Evolutionary conservation across 1,140 invertebrate species (phyloP).

Genomic region (Caenorhabditis briggsae): DNA sequence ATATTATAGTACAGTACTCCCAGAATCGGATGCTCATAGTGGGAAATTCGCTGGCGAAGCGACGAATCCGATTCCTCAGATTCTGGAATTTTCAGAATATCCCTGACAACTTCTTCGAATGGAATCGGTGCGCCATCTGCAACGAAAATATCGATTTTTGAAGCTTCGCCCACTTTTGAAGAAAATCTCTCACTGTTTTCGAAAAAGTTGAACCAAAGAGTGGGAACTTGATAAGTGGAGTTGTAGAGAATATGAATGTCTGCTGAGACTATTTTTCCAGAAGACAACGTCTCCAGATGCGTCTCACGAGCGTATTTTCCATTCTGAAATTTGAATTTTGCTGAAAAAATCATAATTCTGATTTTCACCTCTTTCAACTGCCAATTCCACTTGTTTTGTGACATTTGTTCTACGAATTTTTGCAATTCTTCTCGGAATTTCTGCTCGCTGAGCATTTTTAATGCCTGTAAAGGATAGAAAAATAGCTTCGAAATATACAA

Average conservation of each 20-base stretch:
- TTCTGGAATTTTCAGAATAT: conserved; percentile 1
- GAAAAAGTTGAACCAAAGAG: conserved; percentile 62
- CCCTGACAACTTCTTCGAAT: not conserved
- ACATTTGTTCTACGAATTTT: conserved; percentile 10
- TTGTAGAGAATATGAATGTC: conserved; percentile 62
- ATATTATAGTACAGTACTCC: conserved; percentile 64
- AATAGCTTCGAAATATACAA: too few relatives aligned
- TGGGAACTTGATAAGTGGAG: conserved; percentile 52
- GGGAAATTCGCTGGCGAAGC: not conserved
- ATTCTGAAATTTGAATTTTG: not conserved
- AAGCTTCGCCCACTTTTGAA: not conserved
- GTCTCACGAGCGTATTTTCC: conserved; percentile 2
- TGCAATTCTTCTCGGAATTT: conserved; percentile 14
- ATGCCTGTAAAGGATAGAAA: too few relatives aligned
- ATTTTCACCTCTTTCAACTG: conserved; percentile 7
- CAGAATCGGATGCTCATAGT: conserved; percentile 60
- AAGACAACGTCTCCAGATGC: not conserved
- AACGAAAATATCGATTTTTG: not conserved
- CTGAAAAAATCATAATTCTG: not conserved
- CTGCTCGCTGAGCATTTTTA: conserved; percentile 21
- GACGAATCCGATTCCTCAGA: not conserved
- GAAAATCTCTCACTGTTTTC: conserved; percentile 24
- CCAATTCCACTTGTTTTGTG: not conserved
- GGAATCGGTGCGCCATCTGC: conserved; percentile 17
- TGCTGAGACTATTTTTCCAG: not conserved